Evolutionary conservation across 2,888 invertebrate genomes (phyloP).

Genomic region (Drosophila formosana): DNA sequence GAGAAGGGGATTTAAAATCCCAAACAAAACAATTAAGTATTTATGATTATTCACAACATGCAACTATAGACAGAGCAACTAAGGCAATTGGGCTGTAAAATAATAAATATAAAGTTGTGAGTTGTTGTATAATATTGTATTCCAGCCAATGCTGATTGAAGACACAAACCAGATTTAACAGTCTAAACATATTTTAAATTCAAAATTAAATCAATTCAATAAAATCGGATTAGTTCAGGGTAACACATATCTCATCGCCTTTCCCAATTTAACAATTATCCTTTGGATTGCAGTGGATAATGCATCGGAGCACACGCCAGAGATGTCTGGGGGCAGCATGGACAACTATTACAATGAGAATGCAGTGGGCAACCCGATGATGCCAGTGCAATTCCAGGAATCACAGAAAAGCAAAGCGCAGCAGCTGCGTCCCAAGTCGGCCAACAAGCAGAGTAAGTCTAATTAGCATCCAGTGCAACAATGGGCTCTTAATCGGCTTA

Average conservation of each 20-base stretch:
- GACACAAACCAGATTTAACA: too few relatives aligned
- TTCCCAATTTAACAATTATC: neutral
- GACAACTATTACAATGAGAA: conserved; percentile 15
- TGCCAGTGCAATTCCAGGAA: conserved; percentile 56
- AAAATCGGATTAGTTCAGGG: too few relatives aligned
- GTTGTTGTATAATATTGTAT: too few relatives aligned
- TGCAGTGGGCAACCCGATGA: conserved; percentile 5
- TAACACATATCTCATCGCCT: neutral
- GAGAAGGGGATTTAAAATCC: too few relatives aligned
- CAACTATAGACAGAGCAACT: too few relatives aligned
- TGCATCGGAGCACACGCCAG: conserved; percentile 43
- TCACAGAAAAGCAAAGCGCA: conserved; percentile 34
- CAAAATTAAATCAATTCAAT: too few relatives aligned
- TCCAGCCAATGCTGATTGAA: too few relatives aligned
- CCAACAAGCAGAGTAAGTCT: conserved; percentile 69
- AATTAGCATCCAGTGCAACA: neutral
- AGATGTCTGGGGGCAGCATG: conserved; percentile 4
- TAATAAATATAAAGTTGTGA: too few relatives aligned
- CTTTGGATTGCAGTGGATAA: conserved; percentile 54
- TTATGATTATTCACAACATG: too few relatives aligned
- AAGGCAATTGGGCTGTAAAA: too few relatives aligned
- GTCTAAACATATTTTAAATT: too few relatives aligned
- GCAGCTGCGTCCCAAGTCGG: conserved; percentile 70
- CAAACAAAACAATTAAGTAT: too few relatives aligned
- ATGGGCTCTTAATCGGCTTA: neutral